phyloP scores from a whole-genome alignment of 2,797 vertebrate species.

The Lophotriccus pileatus region DNA sequence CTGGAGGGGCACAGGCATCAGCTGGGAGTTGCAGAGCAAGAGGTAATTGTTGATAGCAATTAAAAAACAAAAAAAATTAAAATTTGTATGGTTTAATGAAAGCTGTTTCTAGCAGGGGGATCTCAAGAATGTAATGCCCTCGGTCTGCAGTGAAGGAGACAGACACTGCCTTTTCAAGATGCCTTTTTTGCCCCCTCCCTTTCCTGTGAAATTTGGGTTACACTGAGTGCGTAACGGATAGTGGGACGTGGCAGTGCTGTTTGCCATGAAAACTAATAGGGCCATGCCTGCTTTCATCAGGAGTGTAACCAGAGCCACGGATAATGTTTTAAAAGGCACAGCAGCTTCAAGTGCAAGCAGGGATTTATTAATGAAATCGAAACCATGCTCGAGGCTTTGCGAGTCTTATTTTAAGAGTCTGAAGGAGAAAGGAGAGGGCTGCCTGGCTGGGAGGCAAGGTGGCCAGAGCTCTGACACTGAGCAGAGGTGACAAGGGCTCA shows the following conservation, averaged over 20 bases:
- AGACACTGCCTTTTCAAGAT: not conserved
- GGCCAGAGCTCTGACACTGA: not conserved
- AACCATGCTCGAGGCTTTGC: slow-evolving; percentile 37
- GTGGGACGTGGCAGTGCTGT: slow-evolving; percentile 18
- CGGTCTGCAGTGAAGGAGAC: not conserved
- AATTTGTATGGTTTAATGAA: not conserved
- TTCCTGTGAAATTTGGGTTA: slow-evolving; percentile 30
- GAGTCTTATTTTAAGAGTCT: slow-evolving; percentile 57
- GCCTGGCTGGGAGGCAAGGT: not conserved
- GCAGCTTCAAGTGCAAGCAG: slow-evolving; percentile 57
- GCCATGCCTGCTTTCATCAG: slow-evolving; percentile 62
- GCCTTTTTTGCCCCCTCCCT: not conserved
- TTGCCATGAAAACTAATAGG: slow-evolving; percentile 63
- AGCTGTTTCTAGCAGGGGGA: not conserved
- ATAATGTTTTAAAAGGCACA: slow-evolving; percentile 63
- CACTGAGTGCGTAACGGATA: not conserved
- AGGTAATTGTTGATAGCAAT: not conserved
- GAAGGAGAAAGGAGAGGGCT: slow-evolving; percentile 5
- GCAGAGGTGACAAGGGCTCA: not conserved
- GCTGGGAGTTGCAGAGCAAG: not conserved
- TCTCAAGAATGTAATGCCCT: not conserved
- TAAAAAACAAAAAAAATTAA: not conserved
- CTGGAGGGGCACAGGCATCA: not conserved
- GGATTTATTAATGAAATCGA: slow-evolving; percentile 68
- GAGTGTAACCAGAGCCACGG: slow-evolving; percentile 58